Evolutionary conservation across 2,797 vertebrate species (phyloP).

Genomic region (Poecile montanus): DNA sequence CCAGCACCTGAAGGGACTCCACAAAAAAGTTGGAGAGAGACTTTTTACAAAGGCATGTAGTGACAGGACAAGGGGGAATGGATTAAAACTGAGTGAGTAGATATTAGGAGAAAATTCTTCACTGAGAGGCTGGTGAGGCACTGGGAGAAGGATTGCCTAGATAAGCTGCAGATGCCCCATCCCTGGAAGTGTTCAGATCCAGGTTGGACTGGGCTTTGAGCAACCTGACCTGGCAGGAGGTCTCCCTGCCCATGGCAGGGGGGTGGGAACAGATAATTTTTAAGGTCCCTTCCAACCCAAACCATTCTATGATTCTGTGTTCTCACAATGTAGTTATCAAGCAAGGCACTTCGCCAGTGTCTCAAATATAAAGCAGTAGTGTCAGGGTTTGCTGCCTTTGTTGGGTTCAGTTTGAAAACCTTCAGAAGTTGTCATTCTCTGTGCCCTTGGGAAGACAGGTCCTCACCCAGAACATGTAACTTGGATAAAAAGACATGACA

Average conservation of each 20-base stretch:
- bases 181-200: background rate
- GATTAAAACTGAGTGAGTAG: background rate
- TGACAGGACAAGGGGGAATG: background rate
- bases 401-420: background rate
- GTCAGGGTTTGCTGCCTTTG: background rate
- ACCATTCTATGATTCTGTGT: background rate
- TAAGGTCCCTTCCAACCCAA: background rate
- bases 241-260: background rate
- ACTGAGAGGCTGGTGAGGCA: background rate
- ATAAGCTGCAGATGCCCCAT: background rate
- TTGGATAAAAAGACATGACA: background rate
- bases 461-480: background rate
- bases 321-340: background rate
- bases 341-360: background rate
- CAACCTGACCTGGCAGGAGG: background rate
- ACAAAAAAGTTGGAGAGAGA: background rate
- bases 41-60: background rate
- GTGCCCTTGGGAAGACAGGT: background rate
- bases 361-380: background rate
- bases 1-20: background rate
- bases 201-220: background rate
- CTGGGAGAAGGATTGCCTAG: background rate
- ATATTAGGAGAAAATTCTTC: background rate
- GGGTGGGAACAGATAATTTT: background rate
- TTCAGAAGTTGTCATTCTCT: background rate